Percentiles rank a stretch among this genome's conserved stretches.
phyloP scores from a whole-genome alignment of 2,888 invertebrate genomes.

The Drosophila mercatorum region DNA sequence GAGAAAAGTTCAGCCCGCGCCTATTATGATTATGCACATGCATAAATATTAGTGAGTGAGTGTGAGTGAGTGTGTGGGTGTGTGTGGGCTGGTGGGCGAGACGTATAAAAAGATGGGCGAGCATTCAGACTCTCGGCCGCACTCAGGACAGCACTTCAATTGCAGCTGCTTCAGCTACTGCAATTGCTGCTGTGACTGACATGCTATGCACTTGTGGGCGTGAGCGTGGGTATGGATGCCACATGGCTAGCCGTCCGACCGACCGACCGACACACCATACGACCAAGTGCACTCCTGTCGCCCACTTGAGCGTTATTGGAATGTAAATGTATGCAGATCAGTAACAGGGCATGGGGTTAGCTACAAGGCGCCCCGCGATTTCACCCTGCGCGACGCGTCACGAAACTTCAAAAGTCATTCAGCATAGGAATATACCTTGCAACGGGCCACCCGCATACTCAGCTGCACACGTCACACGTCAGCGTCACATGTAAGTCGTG shows the following conservation, averaged over 20 bases:
- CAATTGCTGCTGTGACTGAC: conserved; percentile 65
- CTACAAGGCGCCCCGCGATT: conserved; percentile 4
- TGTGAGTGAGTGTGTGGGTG: conserved; percentile 13
- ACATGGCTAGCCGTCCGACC: conserved; percentile 27
- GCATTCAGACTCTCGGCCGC: conserved; percentile 35
- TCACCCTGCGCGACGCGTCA: conserved; percentile 43
- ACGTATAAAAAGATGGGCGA: conserved; percentile 43
- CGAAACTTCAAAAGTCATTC: conserved; percentile 77
- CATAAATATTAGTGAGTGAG: conserved; percentile 28
- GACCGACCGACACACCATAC: conserved; percentile 13
- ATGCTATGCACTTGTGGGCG: conserved; percentile 63
- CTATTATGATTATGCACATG: conserved; percentile 68
- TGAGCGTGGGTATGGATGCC: conserved; percentile 33
- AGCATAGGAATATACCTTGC: conserved; percentile 43
- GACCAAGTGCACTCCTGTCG: conserved; percentile 72
- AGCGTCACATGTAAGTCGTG: conserved; percentile 35
- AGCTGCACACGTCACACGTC: conserved; percentile 28
- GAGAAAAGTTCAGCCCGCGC: conserved; percentile 73
- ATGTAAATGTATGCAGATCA: conserved; percentile 82
- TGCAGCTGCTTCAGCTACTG: conserved; percentile 56
- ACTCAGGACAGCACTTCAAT: conserved; percentile 64
- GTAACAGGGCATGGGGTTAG: conserved; percentile 52
- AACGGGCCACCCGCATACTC: conserved; percentile 1
- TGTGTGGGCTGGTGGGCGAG: conserved; percentile 21
- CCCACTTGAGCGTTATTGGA: conserved; percentile 82